These are phyloP conservation scores for Erinaceus europaeus DNA, from an alignment of 2,113 vertebrate species.

Conservation along the genomic window DNA sequence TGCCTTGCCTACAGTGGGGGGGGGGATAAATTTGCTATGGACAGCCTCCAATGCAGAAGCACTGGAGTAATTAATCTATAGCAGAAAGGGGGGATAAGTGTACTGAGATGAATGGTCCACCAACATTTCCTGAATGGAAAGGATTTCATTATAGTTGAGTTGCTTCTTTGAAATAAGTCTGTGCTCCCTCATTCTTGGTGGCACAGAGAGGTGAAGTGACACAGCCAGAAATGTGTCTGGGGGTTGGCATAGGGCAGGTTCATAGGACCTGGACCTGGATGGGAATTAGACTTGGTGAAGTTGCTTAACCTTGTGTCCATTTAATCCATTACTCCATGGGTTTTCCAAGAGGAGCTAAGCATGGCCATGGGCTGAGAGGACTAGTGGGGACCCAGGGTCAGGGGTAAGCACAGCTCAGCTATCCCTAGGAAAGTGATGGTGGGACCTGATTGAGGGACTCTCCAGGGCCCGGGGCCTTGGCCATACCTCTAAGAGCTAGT, in stretches of 20 bases:
- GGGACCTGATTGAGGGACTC: neutral
- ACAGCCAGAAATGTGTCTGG: neutral
- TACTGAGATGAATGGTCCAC: fast-evolving
- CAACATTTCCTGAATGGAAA: neutral
- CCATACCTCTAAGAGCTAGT: neutral
- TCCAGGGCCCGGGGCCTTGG: neutral
- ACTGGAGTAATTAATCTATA: neutral
- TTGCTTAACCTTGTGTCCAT: neutral
- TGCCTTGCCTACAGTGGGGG: fast-evolving
- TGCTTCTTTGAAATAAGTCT: neutral
- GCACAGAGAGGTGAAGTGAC: neutral
- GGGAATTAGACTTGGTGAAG: neutral
- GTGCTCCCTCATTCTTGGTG: neutral
- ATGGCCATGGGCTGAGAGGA: too few relatives aligned
- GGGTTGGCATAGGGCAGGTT: neutral
- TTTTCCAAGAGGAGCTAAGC: neutral
- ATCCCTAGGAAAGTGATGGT: neutral
- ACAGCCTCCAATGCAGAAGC: neutral
- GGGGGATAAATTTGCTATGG: neutral
- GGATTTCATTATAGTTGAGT: neutral
- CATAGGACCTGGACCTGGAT: fast-evolving
- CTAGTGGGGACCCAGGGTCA: neutral
- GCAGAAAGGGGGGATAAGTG: too few relatives aligned
- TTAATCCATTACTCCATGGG: neutral
- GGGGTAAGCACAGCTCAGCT: neutral